Evolutionary conservation across 2,797 vertebrate species (phyloP), one percentile per base, ranked within the genome.

Genomic region (Phyllotis vaccarum): DNA sequence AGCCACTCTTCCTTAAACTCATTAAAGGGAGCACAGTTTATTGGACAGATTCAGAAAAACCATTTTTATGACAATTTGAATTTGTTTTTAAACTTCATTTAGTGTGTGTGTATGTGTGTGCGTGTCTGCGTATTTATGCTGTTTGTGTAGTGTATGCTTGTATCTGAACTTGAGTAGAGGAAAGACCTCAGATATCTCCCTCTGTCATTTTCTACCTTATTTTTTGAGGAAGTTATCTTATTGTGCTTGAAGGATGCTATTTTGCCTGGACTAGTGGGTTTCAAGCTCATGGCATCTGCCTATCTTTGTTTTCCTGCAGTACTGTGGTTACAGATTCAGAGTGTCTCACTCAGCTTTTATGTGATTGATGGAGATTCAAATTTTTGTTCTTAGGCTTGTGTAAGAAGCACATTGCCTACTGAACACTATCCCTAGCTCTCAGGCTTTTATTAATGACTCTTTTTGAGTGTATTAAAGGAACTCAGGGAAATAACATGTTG

Each of bases 11-110:
- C 90, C 17, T 78, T 80, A 13, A 92, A 49, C 87, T 91, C 93
- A 66, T 80, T 58, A 68, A 89, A 85, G 93, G 19, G 24, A 93
- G 1, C 40, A 87, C 24, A 72, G 11, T 74, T 97, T 92, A 81
- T 52, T 81, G 31, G 52, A 75, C 70, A 90, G 14, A 29, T 70
- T 52, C 4, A 64, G 64, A 22, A 78, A 87, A 74, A 72, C 1
- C 52, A 2, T 93, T 86, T 93, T 94, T 19, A 19, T 83, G 29
- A 90, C 22, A 90, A 43, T 24, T 43, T 92, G 22, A 13, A 40
- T 52, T 37, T 72, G 22, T 17, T 40, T 64, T 64, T 46, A 64
- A 81, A 27, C 37, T 83, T 83, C 43, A 62, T 3, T 82, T 60
- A 40, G 27, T 46, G 14, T 2, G 24, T 74, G 70, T 74, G 40